Base-by-base conservation (phyloP, 37 sponge, comb jelly and placozoan genomes). In the Dysidea cf. avara region DNA sequence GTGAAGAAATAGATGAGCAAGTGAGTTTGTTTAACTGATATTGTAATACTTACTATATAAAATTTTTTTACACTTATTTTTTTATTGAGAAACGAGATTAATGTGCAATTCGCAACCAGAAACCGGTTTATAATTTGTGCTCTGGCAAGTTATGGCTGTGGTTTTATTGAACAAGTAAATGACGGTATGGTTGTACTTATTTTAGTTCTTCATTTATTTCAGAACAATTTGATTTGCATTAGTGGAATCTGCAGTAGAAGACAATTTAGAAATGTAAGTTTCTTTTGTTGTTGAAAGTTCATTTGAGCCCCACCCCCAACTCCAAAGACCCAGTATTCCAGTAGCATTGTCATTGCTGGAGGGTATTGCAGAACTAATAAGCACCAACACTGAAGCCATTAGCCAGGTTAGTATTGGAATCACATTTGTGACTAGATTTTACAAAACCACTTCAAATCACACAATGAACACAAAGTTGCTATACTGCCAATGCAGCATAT, bases 111-210 rank as follows among this genome's bases (percentile, higher is more conserved):
- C 6, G 21, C 0, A 49, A 58, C 37, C 67, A 68, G 28, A 77
- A 71, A 25, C 95, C 95, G 3, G 76, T 92, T 18, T 87, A 77
- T 48, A 79, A 83, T 36, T 77, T 94, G 20, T 79, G 78, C 30
- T 74, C 66, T 35, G 95, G 92, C 31, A 79, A 83, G 59, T 56
- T 89, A 22, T 94, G 95, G 95, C 95, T 2, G 85, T 94, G 1
- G 79, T 94, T 13, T 75, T 61, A 30, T 91, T 20, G 58, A 77
- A 50, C 47, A 90, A 83, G 92, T 90, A 28, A 7, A 33, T 12
- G 7, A 43, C 9, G 9, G 7, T 12, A 43, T 43, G 7, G n/a
- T 9, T 12, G 9, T 43, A 43, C 46, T 9, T 9, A 43, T 9
- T 12, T 12, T 43, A 5, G 9, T 43, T 43, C 46, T 9, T 12